These are phyloP conservation scores for Thalassoma bifasciatum DNA, from an alignment of 2,113 vertebrate species.

Conservation along the genomic window DNA sequence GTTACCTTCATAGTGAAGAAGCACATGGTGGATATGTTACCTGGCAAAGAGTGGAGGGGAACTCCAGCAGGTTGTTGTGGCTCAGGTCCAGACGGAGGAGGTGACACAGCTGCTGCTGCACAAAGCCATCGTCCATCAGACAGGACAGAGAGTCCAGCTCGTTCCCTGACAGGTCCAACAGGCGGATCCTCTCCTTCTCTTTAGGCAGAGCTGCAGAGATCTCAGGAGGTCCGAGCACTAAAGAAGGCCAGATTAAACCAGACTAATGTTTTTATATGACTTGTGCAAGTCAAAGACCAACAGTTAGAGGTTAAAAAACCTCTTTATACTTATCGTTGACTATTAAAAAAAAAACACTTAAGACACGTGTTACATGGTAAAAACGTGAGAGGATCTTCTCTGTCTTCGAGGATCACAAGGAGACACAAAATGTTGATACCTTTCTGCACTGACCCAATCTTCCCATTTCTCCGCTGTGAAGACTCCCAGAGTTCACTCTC, in stretches of 20 bases:
- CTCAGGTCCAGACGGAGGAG: slow-evolving; percentile 92
- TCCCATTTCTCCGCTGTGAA: slow-evolving; percentile 49
- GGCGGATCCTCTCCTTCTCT: slow-evolving; percentile 89
- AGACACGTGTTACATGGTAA: no score
- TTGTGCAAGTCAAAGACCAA: no score
- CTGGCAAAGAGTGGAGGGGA: slow-evolving; percentile 89
- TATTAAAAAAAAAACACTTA: no score
- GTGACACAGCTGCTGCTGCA: slow-evolving; percentile 86
- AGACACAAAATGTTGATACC: slow-evolving; percentile 53
- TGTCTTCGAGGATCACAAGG: no score
- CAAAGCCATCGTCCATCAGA: slow-evolving; percentile 82
- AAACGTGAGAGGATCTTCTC: no score
- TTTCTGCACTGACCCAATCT: slow-evolving; percentile 54
- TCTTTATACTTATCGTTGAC: no score
- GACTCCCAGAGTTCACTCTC: slow-evolving; percentile 61
- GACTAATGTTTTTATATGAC: not conserved
- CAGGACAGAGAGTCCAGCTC: slow-evolving; percentile 89
- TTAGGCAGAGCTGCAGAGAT: slow-evolving; percentile 78
- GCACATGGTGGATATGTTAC: slow-evolving; percentile 63
- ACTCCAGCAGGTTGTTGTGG: slow-evolving; percentile 87
- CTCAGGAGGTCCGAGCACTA: slow-evolving; percentile 75
- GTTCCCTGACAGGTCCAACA: slow-evolving; percentile 94
- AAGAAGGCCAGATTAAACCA: no score
- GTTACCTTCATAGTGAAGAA: no score
- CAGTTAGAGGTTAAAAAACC: no score